Conservation (phyloP, 2,888 invertebrate species). For the Caenorhabditis afra region DNA sequence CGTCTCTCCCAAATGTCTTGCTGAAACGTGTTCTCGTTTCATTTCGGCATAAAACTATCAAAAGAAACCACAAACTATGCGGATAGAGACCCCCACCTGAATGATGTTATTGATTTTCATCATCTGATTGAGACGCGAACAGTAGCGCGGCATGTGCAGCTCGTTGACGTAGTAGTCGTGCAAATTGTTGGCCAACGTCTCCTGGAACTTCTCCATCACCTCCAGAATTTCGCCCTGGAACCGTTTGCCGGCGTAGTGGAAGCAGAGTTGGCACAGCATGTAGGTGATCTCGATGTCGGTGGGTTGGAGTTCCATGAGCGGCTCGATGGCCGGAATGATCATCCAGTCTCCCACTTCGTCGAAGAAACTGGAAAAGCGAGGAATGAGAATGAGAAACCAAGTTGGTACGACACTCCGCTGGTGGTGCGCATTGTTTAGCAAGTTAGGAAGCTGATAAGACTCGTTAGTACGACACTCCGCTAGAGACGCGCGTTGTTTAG, state of each 20-base stretch:
- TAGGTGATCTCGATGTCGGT: constrained; percentile 56
- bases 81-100: constrained; percentile 37
- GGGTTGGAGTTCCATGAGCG: constrained; percentile 48
- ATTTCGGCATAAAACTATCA: too few species aligned
- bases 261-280: constrained; percentile 59
- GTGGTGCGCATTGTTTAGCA: too few species aligned
- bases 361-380: constrained; percentile 30
- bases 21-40: constrained; percentile 50
- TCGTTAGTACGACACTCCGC: too few species aligned
- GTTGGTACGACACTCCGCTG: too few species aligned
- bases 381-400: too few species aligned
- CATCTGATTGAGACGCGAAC: constrained; percentile 55
- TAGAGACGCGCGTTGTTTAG: too few species aligned
- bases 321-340: constrained; percentile 11
- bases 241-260: constrained; percentile 56
- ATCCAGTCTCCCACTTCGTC: constrained; percentile 38
- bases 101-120: constrained; percentile 63
- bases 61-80: background rate
- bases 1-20: constrained; percentile 62
- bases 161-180: constrained; percentile 58
- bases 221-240: constrained; percentile 48
- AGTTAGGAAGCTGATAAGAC: too few species aligned
- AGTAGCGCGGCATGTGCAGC: constrained; percentile 56
- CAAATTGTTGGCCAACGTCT: constrained; percentile 45
- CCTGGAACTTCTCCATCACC: constrained; percentile 45